Evolutionary conservation across 1,140 invertebrate genomes (phyloP), one percentile per base, ranked within the genome.

Genomic region (Homarus americanus): DNA sequence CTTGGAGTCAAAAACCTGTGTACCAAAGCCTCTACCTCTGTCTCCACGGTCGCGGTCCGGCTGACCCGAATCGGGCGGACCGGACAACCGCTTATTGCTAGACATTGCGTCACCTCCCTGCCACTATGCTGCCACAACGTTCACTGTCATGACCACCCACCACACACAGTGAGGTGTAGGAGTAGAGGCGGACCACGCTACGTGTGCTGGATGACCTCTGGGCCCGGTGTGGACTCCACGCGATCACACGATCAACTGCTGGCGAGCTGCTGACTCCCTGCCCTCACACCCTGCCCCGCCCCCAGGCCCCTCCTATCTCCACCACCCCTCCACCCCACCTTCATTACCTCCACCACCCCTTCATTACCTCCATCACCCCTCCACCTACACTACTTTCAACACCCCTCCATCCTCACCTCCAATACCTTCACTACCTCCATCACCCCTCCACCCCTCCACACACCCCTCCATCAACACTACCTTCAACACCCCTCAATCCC

Each of bases 221-320:
- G 69, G 83, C 49, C 38, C 66, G 20, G 83, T 85, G 66, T 58
- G 41, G 36, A 40, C 12, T 28, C 83, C 72, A 72, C 72, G 83
- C 83, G 83, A 85, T 73, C 83, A 85, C 40, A 85, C 69, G 83
- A 85, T 75, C 44, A 85, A 85, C 83, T 85, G 83, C 63, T 80
- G 82, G 24, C 36, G 63, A 28, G 34, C 36, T 36, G 41, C 36
- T 36, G 44, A n/a, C 32, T 20, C n/a, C n/a, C n/a, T n/a, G n/a
- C n/a, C n/a, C n/a, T n/a, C n/a, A n/a, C n/a, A 34, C 40, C 38
- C 82, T 24, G 28, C 58, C 32, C 82, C 44, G 32, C 32, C 12
- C 20, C 79, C 79, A 38, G 44, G 24, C 79, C 32, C 41, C 36
- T 4, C 15, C 79, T 10, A 44, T 24, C 79, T 53, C 78, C 28